Evolutionary conservation across 2,113 vertebrate species (phyloP).

Genomic region (Sakesphorus luctuosus): DNA sequence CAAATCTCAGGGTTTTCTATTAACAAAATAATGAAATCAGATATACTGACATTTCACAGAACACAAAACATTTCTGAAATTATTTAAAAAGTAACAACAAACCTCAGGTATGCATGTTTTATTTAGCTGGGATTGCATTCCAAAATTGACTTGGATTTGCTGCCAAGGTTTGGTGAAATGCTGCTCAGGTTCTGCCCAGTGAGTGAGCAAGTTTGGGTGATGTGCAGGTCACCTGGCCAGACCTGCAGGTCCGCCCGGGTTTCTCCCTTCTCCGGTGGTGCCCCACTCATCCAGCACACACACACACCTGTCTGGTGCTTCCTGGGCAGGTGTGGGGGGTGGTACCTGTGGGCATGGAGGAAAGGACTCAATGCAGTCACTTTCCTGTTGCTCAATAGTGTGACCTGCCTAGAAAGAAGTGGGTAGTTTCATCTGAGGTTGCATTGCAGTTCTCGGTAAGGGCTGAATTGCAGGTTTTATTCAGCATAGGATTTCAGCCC

Average conservation of each 20-base stretch:
- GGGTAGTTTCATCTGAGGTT: neutral
- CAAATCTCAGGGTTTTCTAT: neutral
- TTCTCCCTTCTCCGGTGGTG: neutral
- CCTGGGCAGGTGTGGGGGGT: neutral
- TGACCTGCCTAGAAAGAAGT: neutral
- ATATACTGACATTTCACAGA: neutral
- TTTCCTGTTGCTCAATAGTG: neutral
- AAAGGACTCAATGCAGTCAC: neutral
- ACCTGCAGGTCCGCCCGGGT: neutral
- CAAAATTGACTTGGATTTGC: neutral
- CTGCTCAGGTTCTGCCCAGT: neutral
- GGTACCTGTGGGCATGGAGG: accelerated
- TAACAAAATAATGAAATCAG: neutral
- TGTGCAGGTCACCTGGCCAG: neutral
- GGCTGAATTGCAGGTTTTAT: neutral
- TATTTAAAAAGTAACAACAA: neutral
- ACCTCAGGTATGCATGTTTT: neutral
- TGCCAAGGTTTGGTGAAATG: neutral
- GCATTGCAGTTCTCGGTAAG: neutral
- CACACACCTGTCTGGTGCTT: neutral
- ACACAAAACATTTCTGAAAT: neutral
- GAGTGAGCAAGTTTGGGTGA: neutral
- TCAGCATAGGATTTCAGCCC: neutral
- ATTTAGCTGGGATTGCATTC: neutral
- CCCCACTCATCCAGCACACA: no score